Conservation (phyloP, 2,888 invertebrate genomes). For the Machimus rusticus region DNA sequence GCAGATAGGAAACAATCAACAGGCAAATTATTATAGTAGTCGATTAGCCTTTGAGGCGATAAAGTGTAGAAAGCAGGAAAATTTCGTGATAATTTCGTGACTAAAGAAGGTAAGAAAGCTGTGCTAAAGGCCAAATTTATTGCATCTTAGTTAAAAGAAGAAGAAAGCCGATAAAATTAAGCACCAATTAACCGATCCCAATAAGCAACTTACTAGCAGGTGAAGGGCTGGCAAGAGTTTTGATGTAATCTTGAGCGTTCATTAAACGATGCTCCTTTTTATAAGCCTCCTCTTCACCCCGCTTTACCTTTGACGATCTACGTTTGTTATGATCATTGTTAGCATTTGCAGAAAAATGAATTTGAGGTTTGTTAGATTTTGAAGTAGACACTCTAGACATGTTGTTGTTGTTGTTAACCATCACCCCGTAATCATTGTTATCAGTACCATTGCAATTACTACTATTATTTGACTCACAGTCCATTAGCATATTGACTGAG, state of each 20-base stretch:
- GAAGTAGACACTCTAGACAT: neutral
- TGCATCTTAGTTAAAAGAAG: neutral
- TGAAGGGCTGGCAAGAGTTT: conserved; percentile 6
- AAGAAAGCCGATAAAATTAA: neutral
- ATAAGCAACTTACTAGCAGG: conserved; percentile 19
- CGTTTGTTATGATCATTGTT: neutral
- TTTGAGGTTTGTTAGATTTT: neutral
- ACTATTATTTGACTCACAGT: conserved; percentile 28
- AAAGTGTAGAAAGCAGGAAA: neutral
- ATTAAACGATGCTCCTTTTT: neutral
- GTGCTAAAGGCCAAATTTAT: neutral
- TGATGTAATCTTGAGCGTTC: conserved; percentile 18
- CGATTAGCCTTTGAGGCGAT: neutral
- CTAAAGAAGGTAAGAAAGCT: neutral
- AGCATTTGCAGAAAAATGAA: conserved; percentile 9
- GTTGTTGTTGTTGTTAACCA: conserved; percentile 31
- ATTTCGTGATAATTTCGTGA: neutral
- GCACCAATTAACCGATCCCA: neutral
- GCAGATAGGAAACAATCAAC: neutral
- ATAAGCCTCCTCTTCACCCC: conserved; percentile 5
- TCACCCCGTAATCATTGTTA: conserved; percentile 6
- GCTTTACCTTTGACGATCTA: conserved; percentile 9
- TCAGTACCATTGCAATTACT: conserved; percentile 24
- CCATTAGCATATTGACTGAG: conserved; percentile 57
- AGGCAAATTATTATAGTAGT: neutral